Conservation (phyloP, 2,888 invertebrate species). For the Drosophila longiperda region DNA sequence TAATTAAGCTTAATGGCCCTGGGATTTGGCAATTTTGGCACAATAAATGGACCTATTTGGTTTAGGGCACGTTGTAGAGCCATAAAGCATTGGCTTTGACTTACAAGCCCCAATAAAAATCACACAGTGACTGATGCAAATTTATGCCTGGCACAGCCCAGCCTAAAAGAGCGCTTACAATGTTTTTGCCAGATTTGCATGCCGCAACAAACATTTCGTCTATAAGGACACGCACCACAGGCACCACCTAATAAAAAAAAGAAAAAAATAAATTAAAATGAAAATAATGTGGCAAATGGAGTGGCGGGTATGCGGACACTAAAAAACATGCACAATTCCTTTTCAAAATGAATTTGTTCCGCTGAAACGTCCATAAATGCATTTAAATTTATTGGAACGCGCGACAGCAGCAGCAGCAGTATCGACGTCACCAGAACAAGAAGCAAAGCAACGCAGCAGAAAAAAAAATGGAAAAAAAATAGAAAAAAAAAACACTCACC, state of each 20-base stretch:
- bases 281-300: constrained; percentile 41
- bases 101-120: constrained; percentile 65
- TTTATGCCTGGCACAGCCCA: constrained; percentile 61
- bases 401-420: constrained; percentile 48
- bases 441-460: constrained; percentile 21
- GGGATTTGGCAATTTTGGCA: constrained; percentile 73
- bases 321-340: constrained; percentile 74
- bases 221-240: constrained; percentile 50
- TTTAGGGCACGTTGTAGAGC: constrained; percentile 42
- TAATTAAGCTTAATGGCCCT: constrained; percentile 80
- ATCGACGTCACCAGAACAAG: constrained; percentile 39
- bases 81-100: constrained; percentile 70
- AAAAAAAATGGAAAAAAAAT: constrained; percentile 25
- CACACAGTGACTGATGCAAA: constrained; percentile 71
- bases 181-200: constrained; percentile 72
- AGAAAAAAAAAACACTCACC: constrained; percentile 48
- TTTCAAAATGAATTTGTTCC: constrained; percentile 82
- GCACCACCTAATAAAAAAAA: constrained; percentile 27
- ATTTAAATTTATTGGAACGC: constrained; percentile 79
- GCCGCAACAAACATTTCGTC: constrained; percentile 53
- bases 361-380: constrained; percentile 80
- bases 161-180: constrained; percentile 68
- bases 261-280: constrained; percentile 22
- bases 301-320: constrained; percentile 9
- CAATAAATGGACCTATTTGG: constrained; percentile 67